phyloP scores from a whole-genome alignment of 2,888 invertebrate species.

The Axea sp. region DNA sequence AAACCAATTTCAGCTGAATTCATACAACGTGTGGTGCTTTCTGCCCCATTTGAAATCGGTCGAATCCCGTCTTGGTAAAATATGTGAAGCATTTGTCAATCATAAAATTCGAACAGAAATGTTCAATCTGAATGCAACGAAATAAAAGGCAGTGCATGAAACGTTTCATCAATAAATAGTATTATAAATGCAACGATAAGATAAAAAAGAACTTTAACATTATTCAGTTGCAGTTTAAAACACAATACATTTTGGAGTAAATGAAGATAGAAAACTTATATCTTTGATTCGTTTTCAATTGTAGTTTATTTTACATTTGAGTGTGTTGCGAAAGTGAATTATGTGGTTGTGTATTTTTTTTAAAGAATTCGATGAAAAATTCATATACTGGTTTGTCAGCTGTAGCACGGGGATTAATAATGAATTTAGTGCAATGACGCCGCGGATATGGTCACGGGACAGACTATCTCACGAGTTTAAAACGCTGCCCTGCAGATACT shows the following conservation, averaged over 20 bases:
- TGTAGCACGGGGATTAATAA: constrained; percentile 38
- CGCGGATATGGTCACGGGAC: neutral
- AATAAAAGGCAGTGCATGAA: constrained; percentile 5
- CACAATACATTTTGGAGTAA: too few species aligned
- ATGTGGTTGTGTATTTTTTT: constrained; percentile 20
- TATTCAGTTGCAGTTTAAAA: too few species aligned
- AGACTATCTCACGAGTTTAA: constrained; percentile 27
- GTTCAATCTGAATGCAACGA: constrained; percentile 2
- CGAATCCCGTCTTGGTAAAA: constrained; percentile 24
- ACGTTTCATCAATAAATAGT: too few species aligned
- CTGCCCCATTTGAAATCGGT: constrained; percentile 38
- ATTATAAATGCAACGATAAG: too few species aligned
- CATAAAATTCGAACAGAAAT: constrained; percentile 21
- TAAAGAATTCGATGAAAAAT: constrained; percentile 37
- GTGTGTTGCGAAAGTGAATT: constrained; percentile 10
- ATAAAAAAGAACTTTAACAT: too few species aligned
- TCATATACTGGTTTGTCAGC: constrained; percentile 39
- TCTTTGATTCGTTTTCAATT: too few species aligned
- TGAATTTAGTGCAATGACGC: constrained; percentile 22
- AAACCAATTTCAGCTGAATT: constrained; percentile 36
- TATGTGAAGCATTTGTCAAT: constrained; percentile 34
- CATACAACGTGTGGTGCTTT: constrained; percentile 35
- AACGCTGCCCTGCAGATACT: constrained; percentile 10
- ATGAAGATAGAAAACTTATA: too few species aligned
- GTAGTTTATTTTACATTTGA: too few species aligned